Evolutionary conservation across 2,113 vertebrate genomes (phyloP).

Genomic region (Mus pahari): DNA sequence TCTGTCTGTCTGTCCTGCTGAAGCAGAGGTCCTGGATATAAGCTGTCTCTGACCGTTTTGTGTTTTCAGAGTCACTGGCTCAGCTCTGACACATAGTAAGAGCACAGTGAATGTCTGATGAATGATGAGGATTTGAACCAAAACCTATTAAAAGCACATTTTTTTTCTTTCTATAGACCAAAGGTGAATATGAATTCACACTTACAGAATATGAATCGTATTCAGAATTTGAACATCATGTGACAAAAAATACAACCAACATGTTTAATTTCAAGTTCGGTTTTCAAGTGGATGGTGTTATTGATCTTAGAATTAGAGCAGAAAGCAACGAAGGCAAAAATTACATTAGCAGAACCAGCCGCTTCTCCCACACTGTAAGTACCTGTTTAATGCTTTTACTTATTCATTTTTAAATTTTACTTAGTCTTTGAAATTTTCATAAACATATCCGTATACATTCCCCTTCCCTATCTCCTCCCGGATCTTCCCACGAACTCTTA

Average conservation of each 20-base stretch:
- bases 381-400: neutral
- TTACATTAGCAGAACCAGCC: conserved; percentile 87
- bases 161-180: conserved; percentile 88
- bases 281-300: conserved; percentile 79
- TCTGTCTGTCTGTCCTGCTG: neutral
- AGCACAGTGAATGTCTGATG: neutral
- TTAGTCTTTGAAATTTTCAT: neutral
- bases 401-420: neutral
- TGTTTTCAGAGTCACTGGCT: neutral
- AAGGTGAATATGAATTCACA: conserved; percentile 91
- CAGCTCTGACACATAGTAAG: neutral
- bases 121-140: neutral
- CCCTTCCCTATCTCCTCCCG: neutral
- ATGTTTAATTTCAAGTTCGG: conserved; percentile 83
- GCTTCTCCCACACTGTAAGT: conserved; percentile 90
- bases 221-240: conserved; percentile 86
- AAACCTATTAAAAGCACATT: neutral
- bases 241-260: conserved; percentile 57
- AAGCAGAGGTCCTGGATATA: neutral
- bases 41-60: neutral
- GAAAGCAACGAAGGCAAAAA: conserved; percentile 84
- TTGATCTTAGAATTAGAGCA: conserved; percentile 86
- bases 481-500: neutral
- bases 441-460: neutral
- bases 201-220: conserved; percentile 90